phyloP scores from a whole-genome alignment of 2,113 vertebrate genomes.

The Aegotheles bennettii region DNA sequence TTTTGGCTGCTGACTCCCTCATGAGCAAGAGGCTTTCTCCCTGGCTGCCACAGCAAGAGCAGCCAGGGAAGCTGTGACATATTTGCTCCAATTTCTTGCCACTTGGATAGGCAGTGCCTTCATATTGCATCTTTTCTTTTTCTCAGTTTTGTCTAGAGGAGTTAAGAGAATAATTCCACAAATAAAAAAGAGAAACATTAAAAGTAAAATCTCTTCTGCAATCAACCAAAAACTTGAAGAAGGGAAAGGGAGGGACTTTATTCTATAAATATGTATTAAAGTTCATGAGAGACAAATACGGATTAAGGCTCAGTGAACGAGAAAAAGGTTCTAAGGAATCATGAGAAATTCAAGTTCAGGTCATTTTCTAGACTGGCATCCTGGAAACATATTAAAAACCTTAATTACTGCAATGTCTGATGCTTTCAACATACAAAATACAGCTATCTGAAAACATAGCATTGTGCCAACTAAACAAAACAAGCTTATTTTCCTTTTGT shows the following conservation, averaged over 20 bases:
- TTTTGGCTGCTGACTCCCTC: neutral
- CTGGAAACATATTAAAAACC: neutral
- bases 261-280: neutral
- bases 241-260: neutral
- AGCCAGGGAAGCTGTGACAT: neutral
- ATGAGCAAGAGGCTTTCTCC: neutral
- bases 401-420: neutral
- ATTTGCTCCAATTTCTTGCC: neutral
- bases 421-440: neutral
- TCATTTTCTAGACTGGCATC: neutral
- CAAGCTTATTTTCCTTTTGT: neutral
- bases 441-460: neutral
- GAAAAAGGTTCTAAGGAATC: neutral
- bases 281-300: neutral
- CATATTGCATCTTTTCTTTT: accelerated
- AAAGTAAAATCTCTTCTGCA: neutral
- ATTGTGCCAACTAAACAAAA: neutral
- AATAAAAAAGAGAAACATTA: neutral
- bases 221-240: neutral
- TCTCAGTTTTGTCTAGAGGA: neutral
- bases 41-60: neutral
- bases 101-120: neutral
- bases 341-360: neutral
- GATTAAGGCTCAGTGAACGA: neutral
- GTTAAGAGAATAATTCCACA: neutral